Evolutionary conservation across 2,113 vertebrate genomes (phyloP).

Genomic region (Tragelaphus strepsiceros): DNA sequence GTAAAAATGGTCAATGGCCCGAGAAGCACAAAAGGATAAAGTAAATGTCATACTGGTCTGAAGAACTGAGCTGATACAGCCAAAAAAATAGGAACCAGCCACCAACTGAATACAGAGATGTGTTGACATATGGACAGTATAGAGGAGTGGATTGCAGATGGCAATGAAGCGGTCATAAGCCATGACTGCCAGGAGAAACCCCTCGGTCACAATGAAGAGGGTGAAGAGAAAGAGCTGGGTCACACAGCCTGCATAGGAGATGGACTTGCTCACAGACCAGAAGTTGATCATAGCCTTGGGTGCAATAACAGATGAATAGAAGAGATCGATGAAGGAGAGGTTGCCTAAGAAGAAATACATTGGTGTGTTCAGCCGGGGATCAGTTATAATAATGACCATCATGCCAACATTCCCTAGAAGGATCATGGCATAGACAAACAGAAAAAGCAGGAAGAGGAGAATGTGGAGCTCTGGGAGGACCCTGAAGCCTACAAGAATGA

Average conservation of each 20-base stretch:
- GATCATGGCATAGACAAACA: background rate
- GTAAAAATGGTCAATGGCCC: conserved; percentile 65
- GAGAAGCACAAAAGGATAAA: background rate
- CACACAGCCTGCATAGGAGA: background rate
- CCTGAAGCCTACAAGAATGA: too few species aligned
- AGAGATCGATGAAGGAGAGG: rapidly evolving
- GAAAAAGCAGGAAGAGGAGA: too few species aligned
- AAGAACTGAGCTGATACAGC: background rate
- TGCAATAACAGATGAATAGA: background rate
- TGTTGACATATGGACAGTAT: conserved; percentile 54
- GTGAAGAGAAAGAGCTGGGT: background rate
- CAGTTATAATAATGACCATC: background rate
- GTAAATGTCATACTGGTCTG: background rate
- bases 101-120: conserved; percentile 43
- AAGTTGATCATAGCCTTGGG: background rate
- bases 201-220: background rate
- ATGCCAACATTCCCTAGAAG: background rate
- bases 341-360: background rate
- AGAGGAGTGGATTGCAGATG: conserved; percentile 53
- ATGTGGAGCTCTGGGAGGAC: too few species aligned
- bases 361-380: background rate
- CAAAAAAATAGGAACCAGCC: conserved; percentile 52
- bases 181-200: conserved; percentile 53
- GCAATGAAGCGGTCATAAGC: conserved; percentile 44
- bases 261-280: background rate